phyloP scores from a whole-genome alignment of 2,888 invertebrate species.

The Ophion costatus region DNA sequence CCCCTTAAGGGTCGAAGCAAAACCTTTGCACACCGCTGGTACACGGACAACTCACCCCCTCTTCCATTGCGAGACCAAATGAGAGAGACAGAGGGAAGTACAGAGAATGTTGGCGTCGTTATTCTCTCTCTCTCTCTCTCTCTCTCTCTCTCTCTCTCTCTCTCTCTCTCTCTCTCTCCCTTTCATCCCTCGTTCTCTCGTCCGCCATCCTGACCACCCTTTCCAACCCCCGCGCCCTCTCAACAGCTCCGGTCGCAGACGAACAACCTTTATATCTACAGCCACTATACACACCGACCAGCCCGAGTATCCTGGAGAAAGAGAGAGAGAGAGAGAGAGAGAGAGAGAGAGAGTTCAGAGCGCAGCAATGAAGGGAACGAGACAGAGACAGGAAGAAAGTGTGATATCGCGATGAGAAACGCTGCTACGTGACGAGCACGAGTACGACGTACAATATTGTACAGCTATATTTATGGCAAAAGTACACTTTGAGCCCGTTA shows the following conservation, averaged over 20 bases:
- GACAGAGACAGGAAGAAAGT: conserved; percentile 31
- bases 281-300: conserved; percentile 78
- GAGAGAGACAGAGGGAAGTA: conserved; percentile 55
- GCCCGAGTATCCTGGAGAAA: conserved; percentile 74
- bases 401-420: conserved; percentile 37
- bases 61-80: conserved; percentile 47
- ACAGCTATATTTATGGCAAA: conserved; percentile 31
- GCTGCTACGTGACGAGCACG: conserved; percentile 44
- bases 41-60: conserved; percentile 75
- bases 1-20: conserved; percentile 83
- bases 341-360: conserved; percentile 33
- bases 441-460: conserved; percentile 33
- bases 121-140: conserved; percentile 50
- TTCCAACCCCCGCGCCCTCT: conserved; percentile 63
- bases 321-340: conserved; percentile 51
- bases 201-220: conserved; percentile 64
- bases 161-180: conserved; percentile 57
- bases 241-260: conserved; percentile 69
- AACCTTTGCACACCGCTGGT: conserved; percentile 80
- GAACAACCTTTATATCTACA: conserved; percentile 82
- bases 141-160: conserved; percentile 43
- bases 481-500: not conserved
- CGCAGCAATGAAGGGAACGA: conserved; percentile 20
- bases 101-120: conserved; percentile 67
- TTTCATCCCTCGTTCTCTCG: conserved; percentile 50